Conservation (phyloP, 1,140 invertebrate genomes). For the Nasonia longicornis region DNA sequence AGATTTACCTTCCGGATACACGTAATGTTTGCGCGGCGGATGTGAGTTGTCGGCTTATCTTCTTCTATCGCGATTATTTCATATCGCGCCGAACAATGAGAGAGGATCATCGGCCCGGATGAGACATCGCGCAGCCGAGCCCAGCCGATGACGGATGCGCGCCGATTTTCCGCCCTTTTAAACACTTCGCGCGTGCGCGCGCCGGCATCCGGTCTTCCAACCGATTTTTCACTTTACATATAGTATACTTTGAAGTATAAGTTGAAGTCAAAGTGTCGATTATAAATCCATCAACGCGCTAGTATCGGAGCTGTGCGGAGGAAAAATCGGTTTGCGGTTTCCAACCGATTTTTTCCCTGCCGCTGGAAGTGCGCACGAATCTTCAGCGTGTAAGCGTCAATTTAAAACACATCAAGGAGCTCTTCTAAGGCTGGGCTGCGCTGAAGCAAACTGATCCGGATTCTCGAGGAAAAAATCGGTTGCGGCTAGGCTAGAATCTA, state of each 20-base stretch:
- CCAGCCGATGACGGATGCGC: neutral
- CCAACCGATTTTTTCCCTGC: neutral
- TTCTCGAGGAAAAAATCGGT: slow-evolving; percentile 20
- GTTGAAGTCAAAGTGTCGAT: neutral
- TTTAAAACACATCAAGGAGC: neutral
- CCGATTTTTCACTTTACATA: too few relatives aligned
- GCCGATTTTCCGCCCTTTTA: neutral
- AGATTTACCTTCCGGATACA: slow-evolving; percentile 54
- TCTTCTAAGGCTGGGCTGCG: neutral
- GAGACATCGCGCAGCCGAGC: neutral
- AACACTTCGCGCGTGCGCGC: neutral
- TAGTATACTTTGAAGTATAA: too few relatives aligned
- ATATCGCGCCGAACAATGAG: slow-evolving; percentile 23
- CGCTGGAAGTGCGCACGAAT: neutral
- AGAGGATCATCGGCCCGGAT: slow-evolving; percentile 4
- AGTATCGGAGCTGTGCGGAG: too few relatives aligned
- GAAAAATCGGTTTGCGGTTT: neutral
- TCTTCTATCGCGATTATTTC: slow-evolving; percentile 29
- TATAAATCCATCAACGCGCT: neutral
- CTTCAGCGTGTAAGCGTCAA: neutral
- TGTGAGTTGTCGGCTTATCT: slow-evolving; percentile 34
- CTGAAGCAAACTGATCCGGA: slow-evolving; percentile 4
- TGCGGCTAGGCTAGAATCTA: neutral
- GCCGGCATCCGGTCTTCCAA: neutral
- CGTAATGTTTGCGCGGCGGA: slow-evolving; percentile 28